A percentile compares a stretch with the other conserved stretches of the same genome.
phyloP scores from a whole-genome alignment of 2,797 vertebrate species.

The Meriones psammophilus region DNA sequence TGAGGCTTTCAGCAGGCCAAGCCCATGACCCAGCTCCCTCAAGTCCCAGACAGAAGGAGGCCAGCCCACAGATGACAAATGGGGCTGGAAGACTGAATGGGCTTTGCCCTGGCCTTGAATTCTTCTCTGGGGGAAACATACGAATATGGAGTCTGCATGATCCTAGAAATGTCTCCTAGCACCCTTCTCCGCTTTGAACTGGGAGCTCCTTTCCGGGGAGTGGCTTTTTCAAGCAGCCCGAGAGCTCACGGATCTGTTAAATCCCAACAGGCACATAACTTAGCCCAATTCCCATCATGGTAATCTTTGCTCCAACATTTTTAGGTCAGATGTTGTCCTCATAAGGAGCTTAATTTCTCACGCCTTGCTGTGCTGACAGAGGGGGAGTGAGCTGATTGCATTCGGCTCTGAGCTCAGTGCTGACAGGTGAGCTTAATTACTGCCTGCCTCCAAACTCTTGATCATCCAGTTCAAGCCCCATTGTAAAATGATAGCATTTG shows the following conservation, averaged over 20 bases:
- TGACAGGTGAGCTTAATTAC: constrained; percentile 65
- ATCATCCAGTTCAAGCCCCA: constrained; percentile 35
- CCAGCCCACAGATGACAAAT: not conserved
- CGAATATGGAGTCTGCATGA: not conserved
- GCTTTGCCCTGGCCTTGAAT: not conserved
- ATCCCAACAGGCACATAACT: constrained; percentile 3
- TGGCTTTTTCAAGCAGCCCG: not conserved
- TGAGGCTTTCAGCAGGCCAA: not conserved
- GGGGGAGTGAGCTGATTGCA: not conserved
- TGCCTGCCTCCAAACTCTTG: not conserved
- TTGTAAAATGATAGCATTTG: constrained; percentile 10
- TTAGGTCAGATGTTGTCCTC: constrained; percentile 55
- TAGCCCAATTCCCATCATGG: not conserved
- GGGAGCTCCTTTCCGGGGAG: not conserved
- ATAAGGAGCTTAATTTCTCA: constrained; percentile 57
- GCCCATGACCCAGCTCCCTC: constrained; percentile 19
- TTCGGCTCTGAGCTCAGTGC: not conserved
- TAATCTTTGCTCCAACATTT: constrained; percentile 64
- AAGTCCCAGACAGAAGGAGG: constrained; percentile 64
- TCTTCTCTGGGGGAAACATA: constrained; percentile 49
- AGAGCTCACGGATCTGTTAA: not conserved
- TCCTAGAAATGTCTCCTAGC: constrained; percentile 59
- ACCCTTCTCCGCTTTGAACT: not conserved
- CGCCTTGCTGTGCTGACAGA: constrained; percentile 41
- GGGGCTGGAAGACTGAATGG: constrained; percentile 37